A percentile compares a stretch with the other conserved stretches of the same genome.
phyloP scores from a whole-genome alignment of 2,888 invertebrate species.

The Bursaphelenchus okinawaensis region DNA sequence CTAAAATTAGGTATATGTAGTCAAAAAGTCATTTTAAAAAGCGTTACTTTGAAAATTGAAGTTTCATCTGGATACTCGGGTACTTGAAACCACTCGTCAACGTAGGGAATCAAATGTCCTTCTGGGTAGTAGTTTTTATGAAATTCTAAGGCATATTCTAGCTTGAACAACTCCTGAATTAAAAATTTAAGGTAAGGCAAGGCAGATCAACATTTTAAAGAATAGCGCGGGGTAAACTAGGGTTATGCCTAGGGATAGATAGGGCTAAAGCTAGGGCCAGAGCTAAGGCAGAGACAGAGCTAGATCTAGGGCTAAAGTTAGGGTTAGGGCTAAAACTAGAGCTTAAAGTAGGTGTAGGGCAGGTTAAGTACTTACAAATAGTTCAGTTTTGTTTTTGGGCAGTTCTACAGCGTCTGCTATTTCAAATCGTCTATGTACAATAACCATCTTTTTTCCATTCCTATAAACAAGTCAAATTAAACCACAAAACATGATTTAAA shows the following conservation, averaged over 20 bases:
- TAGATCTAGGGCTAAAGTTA: too few species aligned
- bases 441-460: constrained; percentile 12
- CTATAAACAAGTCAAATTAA: not conserved
- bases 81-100: constrained; percentile 22
- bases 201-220: too few species aligned
- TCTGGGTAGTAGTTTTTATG: constrained; percentile 17
- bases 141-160: constrained; percentile 17
- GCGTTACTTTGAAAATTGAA: not conserved
- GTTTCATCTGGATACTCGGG: not conserved
- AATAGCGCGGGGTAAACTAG: too few species aligned
- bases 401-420: constrained; percentile 1
- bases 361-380: not conserved
- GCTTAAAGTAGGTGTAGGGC: too few species aligned
- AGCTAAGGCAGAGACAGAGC: too few species aligned
- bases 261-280: too few species aligned
- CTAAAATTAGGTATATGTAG: too few species aligned
- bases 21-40: too few species aligned
- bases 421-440: constrained; percentile 26
- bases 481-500: too few species aligned
- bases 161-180: not conserved
- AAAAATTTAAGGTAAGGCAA: not conserved
- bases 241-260: too few species aligned
- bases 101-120: constrained; percentile 18
- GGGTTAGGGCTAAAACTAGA: too few species aligned
- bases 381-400: not conserved